Evolutionary conservation across 2,888 invertebrate species (phyloP).

Genomic region (Cataglyphis albicans): DNA sequence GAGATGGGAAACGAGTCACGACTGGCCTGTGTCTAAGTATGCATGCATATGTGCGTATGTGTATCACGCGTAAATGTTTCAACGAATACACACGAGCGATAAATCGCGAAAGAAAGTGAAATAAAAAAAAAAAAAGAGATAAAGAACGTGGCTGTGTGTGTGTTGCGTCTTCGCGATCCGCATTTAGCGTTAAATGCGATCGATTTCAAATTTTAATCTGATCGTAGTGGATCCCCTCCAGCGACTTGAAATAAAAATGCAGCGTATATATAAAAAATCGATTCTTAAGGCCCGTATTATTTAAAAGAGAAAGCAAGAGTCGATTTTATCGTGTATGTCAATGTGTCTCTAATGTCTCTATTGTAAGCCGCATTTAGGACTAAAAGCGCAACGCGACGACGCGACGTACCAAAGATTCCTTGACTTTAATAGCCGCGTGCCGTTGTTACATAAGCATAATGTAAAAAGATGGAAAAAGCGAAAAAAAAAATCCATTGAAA

Average conservation of each 20-base stretch:
- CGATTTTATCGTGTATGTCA: constrained; percentile 1
- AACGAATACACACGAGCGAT: constrained; percentile 27
- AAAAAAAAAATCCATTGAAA: constrained; percentile 78
- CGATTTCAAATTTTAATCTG: constrained; percentile 9
- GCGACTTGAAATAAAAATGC: not conserved
- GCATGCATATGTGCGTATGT: constrained; percentile 25
- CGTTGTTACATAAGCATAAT: constrained; percentile 75
- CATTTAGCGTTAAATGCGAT: constrained; percentile 5
- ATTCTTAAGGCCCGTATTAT: not conserved
- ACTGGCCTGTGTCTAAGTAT: constrained; percentile 32
- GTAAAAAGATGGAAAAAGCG: constrained; percentile 59
- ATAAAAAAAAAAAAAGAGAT: not conserved
- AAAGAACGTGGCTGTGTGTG: not conserved
- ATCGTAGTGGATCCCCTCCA: not conserved
- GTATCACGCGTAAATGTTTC: constrained; percentile 18
- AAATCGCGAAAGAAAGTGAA: not conserved
- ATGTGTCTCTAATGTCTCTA: not conserved
- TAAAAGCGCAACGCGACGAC: constrained; percentile 63
- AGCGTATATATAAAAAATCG: not conserved
- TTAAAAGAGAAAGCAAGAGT: not conserved
- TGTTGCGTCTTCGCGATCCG: constrained; percentile 10
- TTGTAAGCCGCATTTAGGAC: not conserved
- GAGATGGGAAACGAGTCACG: constrained; percentile 14
- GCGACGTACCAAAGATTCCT: constrained; percentile 57
- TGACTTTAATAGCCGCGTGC: constrained; percentile 70